Base-by-base conservation (phyloP, 2,113 vertebrate genomes). In the Eulemur macaco region DNA sequence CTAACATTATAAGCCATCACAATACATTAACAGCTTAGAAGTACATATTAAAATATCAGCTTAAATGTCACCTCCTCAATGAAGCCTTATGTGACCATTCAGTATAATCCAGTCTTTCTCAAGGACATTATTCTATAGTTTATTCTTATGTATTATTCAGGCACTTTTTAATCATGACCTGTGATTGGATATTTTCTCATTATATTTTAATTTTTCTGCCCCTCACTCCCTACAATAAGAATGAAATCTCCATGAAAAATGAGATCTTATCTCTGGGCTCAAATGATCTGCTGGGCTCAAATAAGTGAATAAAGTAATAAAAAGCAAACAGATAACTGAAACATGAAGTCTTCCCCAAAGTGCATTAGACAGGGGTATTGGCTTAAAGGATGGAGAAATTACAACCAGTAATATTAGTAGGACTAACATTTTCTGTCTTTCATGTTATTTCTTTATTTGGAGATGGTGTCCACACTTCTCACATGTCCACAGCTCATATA, bases 1-100 rank as follows among this genome's bases (percentile, higher is more conserved):
- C 76, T 89, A 96, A 92, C 60, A 68, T 78, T 50, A 95, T 81
- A 86, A 95, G 74, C 31, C 10, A 73, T 20, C 54, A 82, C 45
- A 91, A 73, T 90, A 73, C 66, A 58, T 73, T 47, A 91, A 60
- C 15, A 86, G 45, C 60, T 91, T 66, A 81, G 86, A 71, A 10
- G 27, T n/a, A n/a, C 15, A 54, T 71, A 64, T 95, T 82, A 93
- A 95, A 90, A 54, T 78, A 78, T 42, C 45, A 90, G 17, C 18
- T 88, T 92, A 91, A 83, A 91, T 92, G 60, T 56, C 34, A 60
- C 6, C 37, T 69, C 21, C 10, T 89, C 14, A 29, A 6, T 54
- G 81, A 58, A 64, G 20, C n/a, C 9, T 45, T 37, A 39, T 68
- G 39, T 54, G 5, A 1, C 52, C 88, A 3, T 74, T 37, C 42